These are phyloP conservation scores for Toxotes chatareus DNA, from an alignment of 2,113 vertebrate species.

Conservation along the genomic window DNA sequence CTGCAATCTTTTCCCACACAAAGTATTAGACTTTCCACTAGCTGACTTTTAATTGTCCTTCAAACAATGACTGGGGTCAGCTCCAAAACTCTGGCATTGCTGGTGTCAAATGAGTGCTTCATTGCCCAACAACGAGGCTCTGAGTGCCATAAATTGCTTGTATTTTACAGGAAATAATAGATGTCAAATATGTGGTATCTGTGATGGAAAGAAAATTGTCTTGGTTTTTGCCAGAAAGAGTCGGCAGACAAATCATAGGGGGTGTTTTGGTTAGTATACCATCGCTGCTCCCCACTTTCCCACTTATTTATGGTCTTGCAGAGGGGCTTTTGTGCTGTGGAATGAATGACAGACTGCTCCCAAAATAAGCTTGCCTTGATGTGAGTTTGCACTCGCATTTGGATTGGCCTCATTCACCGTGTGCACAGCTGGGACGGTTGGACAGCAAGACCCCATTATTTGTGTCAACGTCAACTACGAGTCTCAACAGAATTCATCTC, in stretches of 20 bases:
- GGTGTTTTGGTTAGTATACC: constrained; percentile 13
- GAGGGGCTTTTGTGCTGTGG: constrained; percentile 65
- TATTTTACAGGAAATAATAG: not conserved
- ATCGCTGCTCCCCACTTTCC: constrained; percentile 45
- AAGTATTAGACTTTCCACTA: constrained; percentile 18
- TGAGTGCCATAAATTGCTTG: not conserved
- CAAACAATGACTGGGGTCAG: constrained; percentile 19
- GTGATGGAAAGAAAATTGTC: constrained; percentile 29
- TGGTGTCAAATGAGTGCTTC: constrained; percentile 19
- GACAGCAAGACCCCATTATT: constrained; percentile 65
- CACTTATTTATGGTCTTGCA: constrained; percentile 56
- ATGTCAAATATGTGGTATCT: not conserved
- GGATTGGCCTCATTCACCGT: constrained; percentile 75
- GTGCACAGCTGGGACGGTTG: constrained; percentile 78
- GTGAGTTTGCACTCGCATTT: constrained; percentile 65
- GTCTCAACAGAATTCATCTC: constrained; percentile 43
- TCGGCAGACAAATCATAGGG: constrained; percentile 43
- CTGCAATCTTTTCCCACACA: constrained; percentile 28
- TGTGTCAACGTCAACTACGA: constrained; percentile 72
- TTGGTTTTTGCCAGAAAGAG: constrained; percentile 20
- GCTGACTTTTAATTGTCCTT: constrained; percentile 38
- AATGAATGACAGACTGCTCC: constrained; percentile 70
- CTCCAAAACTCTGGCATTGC: not conserved
- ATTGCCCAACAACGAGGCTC: constrained; percentile 1
- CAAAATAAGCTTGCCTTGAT: constrained; percentile 72